A percentile compares a stretch with the other conserved stretches of the same genome.
Evolutionary conservation across 2,113 vertebrate genomes (phyloP).

Genomic region (Microcebus jonahi): DNA sequence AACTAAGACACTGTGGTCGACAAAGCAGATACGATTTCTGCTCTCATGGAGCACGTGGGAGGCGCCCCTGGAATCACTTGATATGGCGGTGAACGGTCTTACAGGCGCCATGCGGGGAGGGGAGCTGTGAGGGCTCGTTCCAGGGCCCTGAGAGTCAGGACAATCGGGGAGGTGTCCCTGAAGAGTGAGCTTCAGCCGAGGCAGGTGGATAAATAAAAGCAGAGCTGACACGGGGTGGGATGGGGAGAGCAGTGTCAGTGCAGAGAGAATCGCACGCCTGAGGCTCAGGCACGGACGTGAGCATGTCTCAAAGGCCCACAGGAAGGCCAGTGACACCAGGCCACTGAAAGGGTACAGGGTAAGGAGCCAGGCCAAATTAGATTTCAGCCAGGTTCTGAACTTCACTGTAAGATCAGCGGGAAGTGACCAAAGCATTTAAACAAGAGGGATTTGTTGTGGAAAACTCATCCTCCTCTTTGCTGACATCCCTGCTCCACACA

Average conservation of each 20-base stretch:
- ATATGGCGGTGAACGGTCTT: too few species aligned
- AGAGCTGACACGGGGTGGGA: neutral
- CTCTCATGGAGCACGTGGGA: neutral
- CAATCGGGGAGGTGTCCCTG: accelerated
- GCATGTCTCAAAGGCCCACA: neutral
- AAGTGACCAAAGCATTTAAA: neutral
- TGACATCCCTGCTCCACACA: neutral
- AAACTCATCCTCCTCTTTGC: neutral
- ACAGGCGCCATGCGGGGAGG: neutral
- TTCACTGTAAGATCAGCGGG: neutral
- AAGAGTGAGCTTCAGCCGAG: neutral
- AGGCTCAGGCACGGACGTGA: neutral
- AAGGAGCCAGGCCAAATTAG: too few species aligned
- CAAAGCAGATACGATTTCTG: neutral
- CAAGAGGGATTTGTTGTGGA: neutral
- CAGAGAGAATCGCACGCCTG: neutral
- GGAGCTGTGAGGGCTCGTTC: neutral
- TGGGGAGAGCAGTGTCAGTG: accelerated
- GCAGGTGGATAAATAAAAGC: neutral
- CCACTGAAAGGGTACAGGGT: neutral
- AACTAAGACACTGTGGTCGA: neutral
- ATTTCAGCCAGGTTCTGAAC: neutral
- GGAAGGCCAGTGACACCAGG: neutral
- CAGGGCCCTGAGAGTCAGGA: neutral
- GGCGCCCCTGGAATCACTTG: neutral